Base-by-base conservation (phyloP, 2,113 vertebrate genomes). In the Amia ocellicauda region DNA sequence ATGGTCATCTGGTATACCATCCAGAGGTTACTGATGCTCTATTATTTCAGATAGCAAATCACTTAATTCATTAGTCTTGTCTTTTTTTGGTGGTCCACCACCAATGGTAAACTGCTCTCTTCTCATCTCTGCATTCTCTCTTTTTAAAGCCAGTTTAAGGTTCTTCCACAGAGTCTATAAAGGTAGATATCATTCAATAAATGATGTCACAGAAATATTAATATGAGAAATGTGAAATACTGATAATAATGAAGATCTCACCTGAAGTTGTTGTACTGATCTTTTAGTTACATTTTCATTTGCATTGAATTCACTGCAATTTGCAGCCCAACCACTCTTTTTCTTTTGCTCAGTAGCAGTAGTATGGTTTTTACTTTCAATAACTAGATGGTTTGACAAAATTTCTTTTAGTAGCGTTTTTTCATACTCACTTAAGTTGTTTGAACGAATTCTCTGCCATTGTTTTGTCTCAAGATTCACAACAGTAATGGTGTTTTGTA, bases 21-120 rank as follows among this genome's bases (percentile, higher is more conserved):
- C 60, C 60, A 71, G 60, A 71, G 60, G 69, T 63, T 71, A 60
- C 53, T 67, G 64, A 26, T 51, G 47, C 55, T 59, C 50, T 28
- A 63, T 59, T 67, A 63, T 59, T 52, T 60, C 47, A 40, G 69
- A 54, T 63, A 70, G 57, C 62, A 70, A 58, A 23, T 74, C 57
- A 64, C n/a, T n/a, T 23, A 45, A 60, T 43, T 45, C 23, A 27
- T 60, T 42, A 60, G 40, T 42, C 19, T 42, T 60, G 58, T 43
- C 9, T 11, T 60, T 53, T 9, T 53, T 13, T 53, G 51, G 3
- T 53, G 51, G 2, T 53, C 51, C 51, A 53, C 51, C 51, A 60
- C 42, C 58, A 43, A 41, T 60, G 27, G 14, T 60, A 36, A 45
- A 45, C 17, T 42, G 22, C 58, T 60, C n/a, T n/a, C 40, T 45